These are phyloP conservation scores for Drosophila emarginata DNA, from an alignment of 2,888 invertebrate genomes.

Conservation along the genomic window DNA sequence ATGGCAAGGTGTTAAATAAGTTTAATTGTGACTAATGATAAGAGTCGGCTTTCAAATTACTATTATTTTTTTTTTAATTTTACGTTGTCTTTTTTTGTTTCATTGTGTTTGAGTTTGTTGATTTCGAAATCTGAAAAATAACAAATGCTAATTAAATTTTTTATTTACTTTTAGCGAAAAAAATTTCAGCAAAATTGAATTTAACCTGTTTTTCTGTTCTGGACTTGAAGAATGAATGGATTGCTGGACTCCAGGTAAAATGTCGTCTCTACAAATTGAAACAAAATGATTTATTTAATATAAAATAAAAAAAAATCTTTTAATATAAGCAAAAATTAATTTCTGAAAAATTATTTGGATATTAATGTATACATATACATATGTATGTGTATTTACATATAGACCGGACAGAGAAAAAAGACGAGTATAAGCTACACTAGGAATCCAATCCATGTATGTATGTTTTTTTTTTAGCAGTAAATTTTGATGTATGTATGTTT, in stretches of 20 bases:
- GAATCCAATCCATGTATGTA: too few relatives aligned
- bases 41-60: neutral
- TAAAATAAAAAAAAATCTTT: too few relatives aligned
- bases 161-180: constrained; percentile 28
- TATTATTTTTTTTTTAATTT: constrained; percentile 7
- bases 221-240: constrained; percentile 1
- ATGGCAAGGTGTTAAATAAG: neutral
- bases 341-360: neutral
- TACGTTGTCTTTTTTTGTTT: constrained; percentile 19
- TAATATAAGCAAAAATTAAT: neutral
- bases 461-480: too few relatives aligned
- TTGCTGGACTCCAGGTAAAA: neutral
- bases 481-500: too few relatives aligned
- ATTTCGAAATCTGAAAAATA: constrained; percentile 5
- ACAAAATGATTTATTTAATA: constrained; percentile 47
- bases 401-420: too few relatives aligned
- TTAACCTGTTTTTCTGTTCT: constrained; percentile 34
- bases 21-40: constrained; percentile 37
- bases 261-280: constrained; percentile 34
- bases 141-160: constrained; percentile 49
- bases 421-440: too few relatives aligned
- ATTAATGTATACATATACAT: neutral
- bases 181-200: constrained; percentile 9
- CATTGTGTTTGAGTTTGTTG: constrained; percentile 3
- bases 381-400: neutral